These are phyloP conservation scores for Pandemis heparana DNA, from an alignment of 2,888 invertebrate genomes.

Conservation along the genomic window DNA sequence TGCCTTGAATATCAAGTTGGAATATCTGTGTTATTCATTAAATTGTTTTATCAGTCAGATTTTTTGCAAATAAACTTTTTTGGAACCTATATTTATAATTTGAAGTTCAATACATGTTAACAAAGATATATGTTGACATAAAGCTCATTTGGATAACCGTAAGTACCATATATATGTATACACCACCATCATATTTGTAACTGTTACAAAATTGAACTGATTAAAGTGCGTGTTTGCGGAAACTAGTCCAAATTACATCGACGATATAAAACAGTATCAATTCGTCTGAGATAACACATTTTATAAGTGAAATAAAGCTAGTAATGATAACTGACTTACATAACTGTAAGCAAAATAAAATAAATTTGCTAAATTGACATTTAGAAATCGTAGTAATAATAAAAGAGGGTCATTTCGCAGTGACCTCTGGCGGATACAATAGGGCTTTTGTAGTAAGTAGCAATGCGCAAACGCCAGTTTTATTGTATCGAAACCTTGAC, in stretches of 20 bases:
- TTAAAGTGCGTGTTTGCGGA: constrained; percentile 14
- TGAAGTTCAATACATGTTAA: neutral
- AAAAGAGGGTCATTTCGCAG: constrained; percentile 30
- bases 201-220: neutral
- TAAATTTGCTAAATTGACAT: neutral
- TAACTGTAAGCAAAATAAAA: neutral
- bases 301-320: constrained; percentile 33
- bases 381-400: constrained; percentile 12
- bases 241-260: constrained; percentile 9
- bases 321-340: constrained; percentile 29
- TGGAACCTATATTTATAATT: neutral
- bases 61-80: neutral
- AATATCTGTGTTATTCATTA: neutral
- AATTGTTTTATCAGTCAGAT: neutral
- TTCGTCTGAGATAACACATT: constrained; percentile 13
- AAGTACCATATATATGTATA: too few species aligned
- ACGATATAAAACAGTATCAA: constrained; percentile 19
- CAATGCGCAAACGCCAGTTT: constrained; percentile 14
- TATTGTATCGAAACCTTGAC: constrained; percentile 38
- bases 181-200: too few species aligned
- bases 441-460: constrained; percentile 27
- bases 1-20: constrained; percentile 20
- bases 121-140: neutral
- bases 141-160: neutral
- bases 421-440: constrained; percentile 34